phyloP scores from a whole-genome alignment of 2,888 invertebrate species.

The Rhamphomyia laevipes region DNA sequence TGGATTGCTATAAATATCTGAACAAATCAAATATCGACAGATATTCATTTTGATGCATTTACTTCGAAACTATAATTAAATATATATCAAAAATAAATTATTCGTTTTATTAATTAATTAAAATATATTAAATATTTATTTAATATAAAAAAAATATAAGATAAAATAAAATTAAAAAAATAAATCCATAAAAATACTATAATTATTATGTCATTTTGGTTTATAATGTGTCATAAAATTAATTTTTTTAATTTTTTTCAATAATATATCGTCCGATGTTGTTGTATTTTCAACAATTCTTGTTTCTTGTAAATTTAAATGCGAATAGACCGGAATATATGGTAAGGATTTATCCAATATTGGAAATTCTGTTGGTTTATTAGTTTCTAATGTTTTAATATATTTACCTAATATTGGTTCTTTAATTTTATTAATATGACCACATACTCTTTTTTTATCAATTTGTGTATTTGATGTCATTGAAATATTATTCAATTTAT shows the following conservation, averaged over 20 bases:
- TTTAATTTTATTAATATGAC: constrained; percentile 41
- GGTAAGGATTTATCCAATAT: constrained; percentile 50
- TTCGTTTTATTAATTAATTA: no score
- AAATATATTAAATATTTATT: no score
- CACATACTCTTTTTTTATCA: constrained; percentile 18
- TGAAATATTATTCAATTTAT: not conserved
- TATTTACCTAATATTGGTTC: constrained; percentile 49
- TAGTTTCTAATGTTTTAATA: constrained; percentile 41
- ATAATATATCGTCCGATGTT: constrained; percentile 42
- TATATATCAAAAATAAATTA: no score
- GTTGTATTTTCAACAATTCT: constrained; percentile 44
- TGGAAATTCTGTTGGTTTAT: constrained; percentile 31
- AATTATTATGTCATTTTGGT: no score
- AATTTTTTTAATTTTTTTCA: constrained; percentile 33
- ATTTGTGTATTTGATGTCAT: not conserved
- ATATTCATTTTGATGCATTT: no score
- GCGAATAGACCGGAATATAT: constrained; percentile 56
- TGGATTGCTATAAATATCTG: no score
- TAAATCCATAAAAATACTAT: no score
- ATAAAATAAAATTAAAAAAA: no score
- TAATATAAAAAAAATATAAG: no score
- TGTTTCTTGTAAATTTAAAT: constrained; percentile 50
- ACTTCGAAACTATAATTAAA: no score
- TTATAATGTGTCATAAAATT: constrained; percentile 25
- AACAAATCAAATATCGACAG: no score